Percentiles rank a stretch among this genome's conserved stretches.
Evolutionary conservation across 2,113 vertebrate genomes (phyloP).

Genomic region (Microcebus ravelobensis): DNA sequence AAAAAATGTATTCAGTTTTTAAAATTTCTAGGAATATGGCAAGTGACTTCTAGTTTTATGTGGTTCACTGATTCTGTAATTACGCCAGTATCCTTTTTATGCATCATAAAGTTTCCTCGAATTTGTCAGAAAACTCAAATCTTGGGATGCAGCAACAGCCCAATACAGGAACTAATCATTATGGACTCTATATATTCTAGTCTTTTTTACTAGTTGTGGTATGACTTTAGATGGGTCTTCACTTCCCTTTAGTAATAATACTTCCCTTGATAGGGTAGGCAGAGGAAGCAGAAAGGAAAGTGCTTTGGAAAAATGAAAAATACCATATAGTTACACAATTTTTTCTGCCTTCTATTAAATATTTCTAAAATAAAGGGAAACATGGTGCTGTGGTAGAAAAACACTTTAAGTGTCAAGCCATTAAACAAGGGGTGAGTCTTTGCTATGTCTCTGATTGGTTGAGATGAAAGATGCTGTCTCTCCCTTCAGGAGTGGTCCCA

Average conservation of each 20-base stretch:
- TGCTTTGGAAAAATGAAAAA: neutral
- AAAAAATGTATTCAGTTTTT: neutral
- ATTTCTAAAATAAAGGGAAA: neutral
- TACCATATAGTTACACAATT: neutral
- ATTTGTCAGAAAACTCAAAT: conserved; percentile 7
- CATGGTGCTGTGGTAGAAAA: neutral
- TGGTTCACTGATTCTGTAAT: neutral
- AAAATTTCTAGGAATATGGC: neutral
- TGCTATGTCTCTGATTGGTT: neutral
- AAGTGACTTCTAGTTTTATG: conserved; percentile 20
- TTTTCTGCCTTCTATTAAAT: neutral
- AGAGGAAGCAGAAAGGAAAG: neutral
- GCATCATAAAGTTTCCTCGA: neutral
- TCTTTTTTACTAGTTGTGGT: neutral
- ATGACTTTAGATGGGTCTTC: neutral
- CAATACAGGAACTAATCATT: neutral
- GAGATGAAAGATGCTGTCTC: neutral
- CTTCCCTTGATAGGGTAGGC: neutral
- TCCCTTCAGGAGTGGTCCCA: neutral
- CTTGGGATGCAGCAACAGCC: neutral
- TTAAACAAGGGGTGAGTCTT: neutral
- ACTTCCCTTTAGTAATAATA: neutral
- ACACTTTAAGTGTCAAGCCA: neutral
- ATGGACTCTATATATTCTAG: neutral
- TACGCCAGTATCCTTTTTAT: neutral